Evolutionary conservation across 1,140 invertebrate species (phyloP), one percentile per base, ranked within the genome.

Genomic region (Meloidogyne floridensis): DNA sequence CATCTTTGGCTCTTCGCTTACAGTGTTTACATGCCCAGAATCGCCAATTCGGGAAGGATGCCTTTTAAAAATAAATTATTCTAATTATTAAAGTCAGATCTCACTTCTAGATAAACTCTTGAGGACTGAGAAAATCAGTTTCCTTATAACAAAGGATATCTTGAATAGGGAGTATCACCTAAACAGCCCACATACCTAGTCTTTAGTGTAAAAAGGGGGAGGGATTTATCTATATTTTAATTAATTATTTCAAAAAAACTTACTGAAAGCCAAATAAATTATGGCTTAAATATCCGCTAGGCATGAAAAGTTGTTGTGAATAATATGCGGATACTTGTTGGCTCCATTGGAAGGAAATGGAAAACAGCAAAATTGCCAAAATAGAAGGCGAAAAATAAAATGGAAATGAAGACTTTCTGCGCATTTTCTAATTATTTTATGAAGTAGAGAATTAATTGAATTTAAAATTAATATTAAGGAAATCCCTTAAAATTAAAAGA

Each of bases 231-330:
- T 32, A 32, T 32, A 32, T 32, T 32, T 32, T 56, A 56, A 43
- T 5, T 20, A n/a, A n/a, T 9, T 53, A 75, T 53, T 54, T 18
- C 20, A 32, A 32, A 32, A 32, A 32, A 32, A 32, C 32, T 5
- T 71, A 78, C 18, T 51, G 15, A 47, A 15, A 78, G 43, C 59
- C 32, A 71, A 54, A 65, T 43, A 78, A 78, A 18, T 65, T 42
- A 11, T 70, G 20, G 15, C 18, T 51, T 11, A 78, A 65, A 71
- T 78, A 65, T 43, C 77, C 65, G 54, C 65, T 78, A 47, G 77
- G 77, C 53, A 78, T 32, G n/a, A 71, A 78, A 42, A 78, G 69
- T 42, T 78, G 77, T 65, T 78, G 59, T 11, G 77, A 51, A 71
- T 78, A 78, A 70, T 78, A 78, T 15, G n/a, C 77, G 15, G 47